phyloP scores from a whole-genome alignment of 1,140 invertebrate species.

The Caenorhabditis brenneri region DNA sequence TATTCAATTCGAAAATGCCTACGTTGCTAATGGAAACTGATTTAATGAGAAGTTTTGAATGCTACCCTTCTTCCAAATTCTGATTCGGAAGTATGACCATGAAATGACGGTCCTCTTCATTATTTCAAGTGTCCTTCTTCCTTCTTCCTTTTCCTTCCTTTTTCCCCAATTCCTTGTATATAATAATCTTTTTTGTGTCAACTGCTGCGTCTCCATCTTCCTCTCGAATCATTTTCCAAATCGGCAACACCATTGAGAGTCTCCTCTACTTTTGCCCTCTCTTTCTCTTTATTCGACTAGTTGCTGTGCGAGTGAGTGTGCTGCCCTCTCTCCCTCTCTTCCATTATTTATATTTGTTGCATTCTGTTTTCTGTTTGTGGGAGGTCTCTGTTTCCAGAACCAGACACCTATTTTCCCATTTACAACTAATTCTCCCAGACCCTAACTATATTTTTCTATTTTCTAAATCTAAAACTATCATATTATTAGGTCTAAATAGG shows the following conservation, averaged over 20 bases:
- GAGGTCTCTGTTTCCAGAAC: constrained; percentile 29
- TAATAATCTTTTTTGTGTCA: constrained; percentile 27
- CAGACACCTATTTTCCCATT: background rate
- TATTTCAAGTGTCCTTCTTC: constrained; percentile 22
- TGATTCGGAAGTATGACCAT: background rate
- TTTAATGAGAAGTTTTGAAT: background rate
- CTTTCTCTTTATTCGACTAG: constrained; percentile 25
- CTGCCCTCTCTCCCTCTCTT: constrained; percentile 12
- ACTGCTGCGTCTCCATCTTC: constrained; percentile 5
- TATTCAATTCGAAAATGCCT: too few relatives aligned
- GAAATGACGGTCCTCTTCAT: background rate
- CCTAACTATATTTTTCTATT: background rate
- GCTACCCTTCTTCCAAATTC: background rate
- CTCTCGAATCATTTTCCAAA: constrained; percentile 31
- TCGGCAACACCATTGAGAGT: constrained; percentile 14
- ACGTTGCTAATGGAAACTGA: too few relatives aligned
- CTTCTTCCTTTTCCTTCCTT: too few relatives aligned
- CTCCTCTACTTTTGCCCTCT: background rate
- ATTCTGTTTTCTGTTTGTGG: constrained; percentile 36
- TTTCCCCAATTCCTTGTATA: background rate
- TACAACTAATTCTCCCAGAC: background rate
- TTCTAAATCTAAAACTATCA: background rate
- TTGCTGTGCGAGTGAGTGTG: constrained; percentile 34
- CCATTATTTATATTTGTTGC: constrained; percentile 44
- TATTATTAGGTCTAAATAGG: background rate